Conservation (phyloP, 2,888 invertebrate species). For the Cybosia mesomella region DNA sequence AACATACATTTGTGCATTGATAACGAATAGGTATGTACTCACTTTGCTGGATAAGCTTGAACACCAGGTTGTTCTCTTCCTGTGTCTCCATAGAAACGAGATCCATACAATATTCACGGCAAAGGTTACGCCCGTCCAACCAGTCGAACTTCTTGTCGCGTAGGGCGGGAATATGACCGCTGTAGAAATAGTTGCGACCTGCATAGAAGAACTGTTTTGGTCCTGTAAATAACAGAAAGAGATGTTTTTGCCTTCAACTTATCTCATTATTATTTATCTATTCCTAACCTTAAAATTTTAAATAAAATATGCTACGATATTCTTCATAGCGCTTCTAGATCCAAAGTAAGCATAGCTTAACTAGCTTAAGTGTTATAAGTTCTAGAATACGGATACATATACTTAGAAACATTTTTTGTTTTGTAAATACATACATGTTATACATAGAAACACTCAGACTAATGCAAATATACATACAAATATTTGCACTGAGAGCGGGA, state of each 20-base stretch:
- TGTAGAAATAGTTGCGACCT: slow-evolving; percentile 96
- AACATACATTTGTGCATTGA: background rate
- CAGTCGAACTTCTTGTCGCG: slow-evolving; percentile 95
- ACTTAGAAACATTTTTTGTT: too few relatives aligned
- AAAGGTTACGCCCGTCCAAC: slow-evolving; percentile 96
- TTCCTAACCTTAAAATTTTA: too few relatives aligned
- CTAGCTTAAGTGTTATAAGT: too few relatives aligned
- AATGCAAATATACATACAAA: too few relatives aligned
- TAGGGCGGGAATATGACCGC: slow-evolving; percentile 92
- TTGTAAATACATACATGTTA: too few relatives aligned
- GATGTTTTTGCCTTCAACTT: background rate
- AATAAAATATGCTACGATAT: too few relatives aligned
- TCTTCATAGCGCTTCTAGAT: too few relatives aligned
- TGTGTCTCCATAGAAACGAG: slow-evolving; percentile 95
- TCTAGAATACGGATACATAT: too few relatives aligned
- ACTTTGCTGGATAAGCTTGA: slow-evolving; percentile 95
- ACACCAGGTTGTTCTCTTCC: slow-evolving; percentile 96
- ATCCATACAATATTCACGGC: slow-evolving; percentile 98
- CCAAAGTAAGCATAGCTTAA: too few relatives aligned
- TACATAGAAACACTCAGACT: too few relatives aligned
- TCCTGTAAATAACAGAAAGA: slow-evolving; percentile 85
- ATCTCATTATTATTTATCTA: background rate
- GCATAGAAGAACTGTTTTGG: slow-evolving; percentile 96
- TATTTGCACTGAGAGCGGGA: too few relatives aligned
- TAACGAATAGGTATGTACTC: slow-evolving; percentile 22